A percentile compares a stretch with the other conserved stretches of the same genome.
phyloP scores from a whole-genome alignment of 2,113 vertebrate species.

The Bagarius yarrelli region DNA sequence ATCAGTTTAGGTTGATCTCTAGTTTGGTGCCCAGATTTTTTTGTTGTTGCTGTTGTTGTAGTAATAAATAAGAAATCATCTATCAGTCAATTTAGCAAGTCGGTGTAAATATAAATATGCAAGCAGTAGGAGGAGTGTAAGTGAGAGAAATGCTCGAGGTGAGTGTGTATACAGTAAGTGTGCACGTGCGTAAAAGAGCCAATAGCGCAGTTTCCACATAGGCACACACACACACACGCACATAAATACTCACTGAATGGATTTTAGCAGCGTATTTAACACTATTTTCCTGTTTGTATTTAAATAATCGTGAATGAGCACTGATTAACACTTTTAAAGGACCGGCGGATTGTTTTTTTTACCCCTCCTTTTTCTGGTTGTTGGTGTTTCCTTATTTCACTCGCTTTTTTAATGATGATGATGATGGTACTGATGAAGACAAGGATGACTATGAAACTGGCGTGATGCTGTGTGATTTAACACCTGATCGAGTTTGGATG shows the following conservation, averaged over 20 bases:
- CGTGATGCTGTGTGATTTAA: neutral
- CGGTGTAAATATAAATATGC: slow-evolving; percentile 1
- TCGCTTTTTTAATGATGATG: neutral
- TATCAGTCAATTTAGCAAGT: neutral
- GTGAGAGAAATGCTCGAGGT: neutral
- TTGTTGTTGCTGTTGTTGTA: neutral
- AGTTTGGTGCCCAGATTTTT: neutral
- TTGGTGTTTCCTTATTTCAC: neutral
- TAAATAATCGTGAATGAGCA: neutral
- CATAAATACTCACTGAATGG: neutral
- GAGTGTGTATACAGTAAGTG: neutral
- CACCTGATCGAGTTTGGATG: neutral
- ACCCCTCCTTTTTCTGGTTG: neutral
- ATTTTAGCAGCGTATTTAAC: neutral
- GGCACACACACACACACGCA: neutral
- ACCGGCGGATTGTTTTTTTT: neutral
- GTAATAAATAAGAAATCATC: neutral
- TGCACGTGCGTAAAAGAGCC: neutral
- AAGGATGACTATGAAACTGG: neutral
- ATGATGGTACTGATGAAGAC: neutral
- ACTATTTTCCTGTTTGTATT: neutral
- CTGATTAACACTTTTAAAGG: neutral
- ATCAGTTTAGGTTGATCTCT: no score
- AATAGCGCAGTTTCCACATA: neutral
- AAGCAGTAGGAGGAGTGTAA: slow-evolving; percentile 19